These are phyloP conservation scores for Diorhabda sublineata DNA, from an alignment of 1,140 invertebrate genomes.

Conservation along the genomic window DNA sequence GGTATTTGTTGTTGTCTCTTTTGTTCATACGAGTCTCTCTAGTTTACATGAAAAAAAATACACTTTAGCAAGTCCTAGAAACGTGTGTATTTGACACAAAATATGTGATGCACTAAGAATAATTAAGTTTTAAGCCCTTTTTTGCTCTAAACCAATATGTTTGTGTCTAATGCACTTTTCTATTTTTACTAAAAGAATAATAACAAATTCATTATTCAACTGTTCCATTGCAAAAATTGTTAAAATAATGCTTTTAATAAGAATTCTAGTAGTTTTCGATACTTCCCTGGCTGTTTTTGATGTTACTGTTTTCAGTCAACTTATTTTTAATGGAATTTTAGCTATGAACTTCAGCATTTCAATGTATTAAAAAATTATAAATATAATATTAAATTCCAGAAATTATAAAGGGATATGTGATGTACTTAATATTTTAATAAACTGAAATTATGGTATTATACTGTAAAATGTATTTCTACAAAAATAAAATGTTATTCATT, in stretches of 20 bases:
- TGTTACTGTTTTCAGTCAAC: background rate
- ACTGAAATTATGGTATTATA: constrained; percentile 28
- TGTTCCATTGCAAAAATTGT: background rate
- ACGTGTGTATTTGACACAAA: background rate
- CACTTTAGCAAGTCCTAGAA: background rate
- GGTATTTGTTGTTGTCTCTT: background rate
- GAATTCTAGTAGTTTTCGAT: background rate
- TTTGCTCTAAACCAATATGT: background rate
- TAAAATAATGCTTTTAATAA: background rate
- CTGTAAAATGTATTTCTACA: constrained; percentile 36
- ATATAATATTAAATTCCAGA: constrained; percentile 7
- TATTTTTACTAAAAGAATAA: background rate
- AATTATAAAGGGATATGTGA: constrained; percentile 28
- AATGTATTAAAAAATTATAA: constrained; percentile 2
- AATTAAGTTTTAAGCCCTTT: background rate
- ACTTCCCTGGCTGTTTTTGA: background rate
- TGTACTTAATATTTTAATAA: constrained; percentile 42
- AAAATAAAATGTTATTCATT: constrained; percentile 15
- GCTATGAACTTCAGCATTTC: background rate
- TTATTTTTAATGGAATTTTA: background rate
- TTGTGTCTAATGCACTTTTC: background rate
- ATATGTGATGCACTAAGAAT: background rate
- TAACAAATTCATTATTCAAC: background rate
- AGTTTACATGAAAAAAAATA: background rate
- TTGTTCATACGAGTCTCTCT: background rate